phyloP scores from a whole-genome alignment of 2,113 vertebrate species.

The Dipodomys merriami region DNA sequence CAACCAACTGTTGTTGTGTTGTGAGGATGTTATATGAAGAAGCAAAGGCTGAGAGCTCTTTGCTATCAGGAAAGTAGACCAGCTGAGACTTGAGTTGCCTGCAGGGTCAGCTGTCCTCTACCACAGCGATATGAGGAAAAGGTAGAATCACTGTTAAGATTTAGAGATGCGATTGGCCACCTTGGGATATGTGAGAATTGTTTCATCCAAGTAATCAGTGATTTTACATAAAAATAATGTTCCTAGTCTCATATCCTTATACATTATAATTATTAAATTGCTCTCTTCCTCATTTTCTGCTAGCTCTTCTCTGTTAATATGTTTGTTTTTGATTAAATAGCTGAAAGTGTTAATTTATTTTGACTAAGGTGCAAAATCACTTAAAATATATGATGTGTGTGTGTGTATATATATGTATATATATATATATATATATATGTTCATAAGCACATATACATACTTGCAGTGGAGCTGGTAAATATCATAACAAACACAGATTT shows the following conservation, averaged over 20 bases:
- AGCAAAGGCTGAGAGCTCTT: not conserved
- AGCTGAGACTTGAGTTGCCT: not conserved
- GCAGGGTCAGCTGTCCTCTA: not conserved
- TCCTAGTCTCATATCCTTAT: not conserved
- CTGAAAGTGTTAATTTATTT: not conserved
- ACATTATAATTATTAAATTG: not conserved
- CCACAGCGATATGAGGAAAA: not conserved
- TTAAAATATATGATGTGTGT: not conserved
- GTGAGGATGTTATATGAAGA: not conserved
- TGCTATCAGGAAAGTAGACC: not conserved
- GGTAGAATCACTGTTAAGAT: not conserved
- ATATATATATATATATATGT: no score
- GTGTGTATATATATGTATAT: no score
- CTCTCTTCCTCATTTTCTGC: not conserved
- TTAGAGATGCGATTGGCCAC: not conserved
- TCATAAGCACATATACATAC: not conserved
- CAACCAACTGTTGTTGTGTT: not conserved
- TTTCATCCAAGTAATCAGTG: not conserved
- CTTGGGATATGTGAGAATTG: not conserved
- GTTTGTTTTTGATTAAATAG: not conserved
- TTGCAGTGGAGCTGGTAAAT: not conserved
- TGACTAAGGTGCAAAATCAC: not conserved
- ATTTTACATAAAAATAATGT: not conserved
- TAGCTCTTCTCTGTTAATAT: not conserved
- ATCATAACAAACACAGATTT: not conserved